phyloP scores from a whole-genome alignment of 2,113 vertebrate genomes.

The Rhadina sibilatrix region DNA sequence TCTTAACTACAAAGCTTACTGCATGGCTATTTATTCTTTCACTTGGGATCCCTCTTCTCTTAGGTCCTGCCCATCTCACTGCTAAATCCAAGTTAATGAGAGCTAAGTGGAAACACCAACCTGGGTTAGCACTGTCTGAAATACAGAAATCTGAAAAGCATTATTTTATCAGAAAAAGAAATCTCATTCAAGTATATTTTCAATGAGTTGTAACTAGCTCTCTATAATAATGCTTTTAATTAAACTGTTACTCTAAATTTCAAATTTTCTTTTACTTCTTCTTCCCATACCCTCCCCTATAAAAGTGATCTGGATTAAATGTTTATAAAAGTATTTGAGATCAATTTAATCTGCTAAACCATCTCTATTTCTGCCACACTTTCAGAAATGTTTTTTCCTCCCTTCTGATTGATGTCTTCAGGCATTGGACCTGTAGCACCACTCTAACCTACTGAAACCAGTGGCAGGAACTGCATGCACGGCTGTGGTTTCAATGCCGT shows the following conservation, averaged over 20 bases:
- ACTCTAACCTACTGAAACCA: not conserved
- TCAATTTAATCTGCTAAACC: not conserved
- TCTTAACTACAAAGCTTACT: constrained; percentile 13
- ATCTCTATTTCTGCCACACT: not conserved
- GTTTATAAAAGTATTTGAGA: not conserved
- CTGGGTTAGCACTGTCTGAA: not conserved
- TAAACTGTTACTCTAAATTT: constrained; percentile 39
- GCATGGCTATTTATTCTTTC: not conserved
- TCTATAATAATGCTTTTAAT: constrained; percentile 40
- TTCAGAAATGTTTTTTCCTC: not conserved
- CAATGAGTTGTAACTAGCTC: constrained; percentile 24
- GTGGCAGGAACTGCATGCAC: not conserved
- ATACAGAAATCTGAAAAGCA: not conserved
- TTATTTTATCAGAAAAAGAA: not conserved
- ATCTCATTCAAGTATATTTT: not conserved
- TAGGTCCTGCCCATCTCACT: not conserved
- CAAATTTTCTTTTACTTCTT: not conserved
- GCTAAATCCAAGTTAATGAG: constrained; percentile 12
- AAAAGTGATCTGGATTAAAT: not conserved
- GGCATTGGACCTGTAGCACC: not conserved
- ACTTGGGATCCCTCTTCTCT: not conserved
- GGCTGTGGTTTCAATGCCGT: not conserved
- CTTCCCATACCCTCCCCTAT: not conserved
- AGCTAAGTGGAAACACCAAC: not conserved
- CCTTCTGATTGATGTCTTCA: not conserved